A percentile compares a stretch with the other conserved stretches of the same genome.
Conservation (phyloP, 2,888 invertebrate genomes). For the Apodemia zela region DNA sequence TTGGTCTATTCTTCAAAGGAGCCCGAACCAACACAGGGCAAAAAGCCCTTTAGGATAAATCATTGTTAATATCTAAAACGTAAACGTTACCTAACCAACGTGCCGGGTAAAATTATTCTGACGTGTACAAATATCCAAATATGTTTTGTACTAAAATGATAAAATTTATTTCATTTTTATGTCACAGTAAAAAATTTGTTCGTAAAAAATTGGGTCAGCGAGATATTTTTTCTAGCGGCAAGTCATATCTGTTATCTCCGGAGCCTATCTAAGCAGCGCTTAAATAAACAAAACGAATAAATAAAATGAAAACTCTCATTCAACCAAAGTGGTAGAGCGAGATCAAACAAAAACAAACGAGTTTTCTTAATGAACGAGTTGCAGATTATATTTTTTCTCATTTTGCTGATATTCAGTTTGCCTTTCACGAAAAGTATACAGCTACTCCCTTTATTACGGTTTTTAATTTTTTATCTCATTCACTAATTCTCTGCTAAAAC, state of each 20-base stretch:
- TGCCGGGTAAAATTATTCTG: not conserved
- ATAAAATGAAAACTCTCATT: constrained; percentile 23
- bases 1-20: too few relatives aligned
- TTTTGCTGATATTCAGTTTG: constrained; percentile 27
- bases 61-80: too few relatives aligned
- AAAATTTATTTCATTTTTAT: constrained; percentile 2
- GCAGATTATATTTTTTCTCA: constrained; percentile 29
- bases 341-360: constrained; percentile 32
- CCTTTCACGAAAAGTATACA: constrained; percentile 20
- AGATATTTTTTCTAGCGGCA: not conserved
- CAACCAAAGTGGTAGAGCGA: constrained; percentile 27
- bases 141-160: not conserved
- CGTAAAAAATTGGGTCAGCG: not conserved
- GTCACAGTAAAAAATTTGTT: not conserved
- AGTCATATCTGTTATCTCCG: not conserved
- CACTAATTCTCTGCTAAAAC: constrained; percentile 11
- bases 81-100: too few relatives aligned
- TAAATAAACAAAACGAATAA: constrained; percentile 18
- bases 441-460: constrained; percentile 24
- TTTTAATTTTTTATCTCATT: constrained; percentile 23
- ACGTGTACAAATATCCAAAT: not conserved
- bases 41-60: too few relatives aligned
- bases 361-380: constrained; percentile 33
- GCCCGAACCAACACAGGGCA: too few relatives aligned
- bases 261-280: not conserved